These are phyloP conservation scores for Scaptomyza caliginosa DNA, from an alignment of 2,888 invertebrate genomes.

Conservation along the genomic window DNA sequence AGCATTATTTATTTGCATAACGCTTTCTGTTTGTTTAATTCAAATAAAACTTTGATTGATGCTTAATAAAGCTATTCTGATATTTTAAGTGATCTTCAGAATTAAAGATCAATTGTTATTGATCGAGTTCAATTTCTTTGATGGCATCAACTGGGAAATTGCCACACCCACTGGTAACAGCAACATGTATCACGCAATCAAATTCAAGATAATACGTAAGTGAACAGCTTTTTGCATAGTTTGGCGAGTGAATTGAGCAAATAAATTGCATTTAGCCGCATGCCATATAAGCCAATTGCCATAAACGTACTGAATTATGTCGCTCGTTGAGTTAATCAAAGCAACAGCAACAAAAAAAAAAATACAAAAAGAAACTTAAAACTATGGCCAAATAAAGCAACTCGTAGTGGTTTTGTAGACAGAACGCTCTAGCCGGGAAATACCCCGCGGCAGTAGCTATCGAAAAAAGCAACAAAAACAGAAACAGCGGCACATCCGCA, in stretches of 20 bases:
- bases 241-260: slow-evolving; percentile 32
- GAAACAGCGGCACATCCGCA: slow-evolving; percentile 63
- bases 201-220: slow-evolving; percentile 19
- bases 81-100: slow-evolving; percentile 5
- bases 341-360: not conserved
- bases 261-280: slow-evolving; percentile 65
- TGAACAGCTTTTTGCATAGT: slow-evolving; percentile 31
- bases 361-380: slow-evolving; percentile 23
- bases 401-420: slow-evolving; percentile 43
- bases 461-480: slow-evolving; percentile 22
- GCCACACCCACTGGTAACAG: slow-evolving; percentile 38
- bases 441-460: slow-evolving; percentile 53
- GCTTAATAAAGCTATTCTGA: slow-evolving; percentile 3
- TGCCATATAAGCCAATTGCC: slow-evolving; percentile 59
- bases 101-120: slow-evolving; percentile 1
- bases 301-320: slow-evolving; percentile 74
- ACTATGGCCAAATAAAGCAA: slow-evolving; percentile 69
- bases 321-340: slow-evolving; percentile 70
- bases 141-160: slow-evolving; percentile 8
- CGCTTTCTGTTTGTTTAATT: slow-evolving; percentile 1
- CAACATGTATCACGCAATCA: slow-evolving; percentile 49
- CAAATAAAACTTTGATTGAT: not conserved
- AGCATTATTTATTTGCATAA: not conserved
- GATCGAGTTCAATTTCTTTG: slow-evolving; percentile 7
- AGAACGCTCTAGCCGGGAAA: slow-evolving; percentile 57